phyloP scores from a whole-genome alignment of 2,888 invertebrate genomes.

The Chymomyza fuscimana region DNA sequence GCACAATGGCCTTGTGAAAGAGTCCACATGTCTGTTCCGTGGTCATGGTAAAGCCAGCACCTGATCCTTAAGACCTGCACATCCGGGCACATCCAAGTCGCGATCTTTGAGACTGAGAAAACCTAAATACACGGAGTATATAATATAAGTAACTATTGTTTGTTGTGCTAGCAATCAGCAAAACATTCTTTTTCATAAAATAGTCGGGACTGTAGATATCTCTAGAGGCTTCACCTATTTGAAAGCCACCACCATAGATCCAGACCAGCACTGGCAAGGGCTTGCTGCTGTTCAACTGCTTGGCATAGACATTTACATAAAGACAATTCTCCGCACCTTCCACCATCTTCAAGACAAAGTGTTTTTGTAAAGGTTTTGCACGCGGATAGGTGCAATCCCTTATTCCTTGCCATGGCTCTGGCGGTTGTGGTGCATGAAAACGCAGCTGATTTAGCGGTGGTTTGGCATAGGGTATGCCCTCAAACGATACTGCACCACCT shows the following conservation, averaged over 20 bases:
- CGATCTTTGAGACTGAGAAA: conserved; percentile 80
- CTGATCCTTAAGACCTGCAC: conserved; percentile 81
- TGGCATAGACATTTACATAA: conserved; percentile 79
- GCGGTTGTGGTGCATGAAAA: conserved; percentile 78
- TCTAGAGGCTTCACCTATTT: conserved; percentile 76
- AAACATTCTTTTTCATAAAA: conserved; percentile 78
- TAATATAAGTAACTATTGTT: neutral
- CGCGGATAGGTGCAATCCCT: conserved; percentile 77
- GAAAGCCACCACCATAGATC: conserved; percentile 80
- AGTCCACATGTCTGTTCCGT: conserved; percentile 79
- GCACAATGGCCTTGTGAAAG: conserved; percentile 76
- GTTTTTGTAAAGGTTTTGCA: conserved; percentile 68
- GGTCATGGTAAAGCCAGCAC: conserved; percentile 80
- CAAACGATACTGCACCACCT: conserved; percentile 65
- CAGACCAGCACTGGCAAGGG: conserved; percentile 79
- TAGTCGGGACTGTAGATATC: conserved; percentile 78
- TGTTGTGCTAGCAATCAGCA: conserved; percentile 70
- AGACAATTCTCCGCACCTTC: conserved; percentile 81
- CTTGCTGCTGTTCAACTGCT: conserved; percentile 58
- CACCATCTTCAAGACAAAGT: conserved; percentile 65
- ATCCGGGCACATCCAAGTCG: conserved; percentile 80
- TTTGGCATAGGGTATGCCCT: conserved; percentile 73
- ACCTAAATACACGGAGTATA: conserved; percentile 63
- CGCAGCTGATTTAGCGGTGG: conserved; percentile 79
- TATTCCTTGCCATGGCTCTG: conserved; percentile 78